Evolutionary conservation across 2,113 vertebrate species (phyloP), one percentile per base, ranked within the genome.

Genomic region (Stigmatopora argus): DNA sequence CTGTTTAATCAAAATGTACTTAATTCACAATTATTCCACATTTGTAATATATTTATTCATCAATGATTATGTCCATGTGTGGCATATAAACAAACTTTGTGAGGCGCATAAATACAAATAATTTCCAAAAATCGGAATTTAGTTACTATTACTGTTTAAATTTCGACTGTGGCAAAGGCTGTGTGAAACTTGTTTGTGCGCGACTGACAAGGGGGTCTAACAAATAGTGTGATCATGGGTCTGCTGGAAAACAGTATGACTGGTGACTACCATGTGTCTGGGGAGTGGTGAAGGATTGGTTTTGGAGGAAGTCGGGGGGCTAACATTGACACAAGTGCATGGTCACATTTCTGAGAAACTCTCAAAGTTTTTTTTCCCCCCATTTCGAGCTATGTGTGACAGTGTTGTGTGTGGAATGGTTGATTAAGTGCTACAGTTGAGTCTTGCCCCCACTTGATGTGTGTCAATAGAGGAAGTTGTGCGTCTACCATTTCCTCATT

Each of bases 391-490:
- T 88, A 86, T 84, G 78, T 69, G 13, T 57, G 44, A 82, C 73
- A 63, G 7, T 34, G 14, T 34, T 17, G 7, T 9, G 15, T 10
- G 8, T 9, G 11, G 3, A 21, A 4, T 19, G 12, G 23, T 38
- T 74, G 58, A 78, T 76, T 71, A 67, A 78, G 44, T 62, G 52
- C 69, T 71, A 72, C 71, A 56, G 74, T 81, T 78, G 45, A 84
- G 70, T 85, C 77, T 84, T 79, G 66, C 78, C 84, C 82, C 75
- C 79, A 78, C 79, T 84, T 60, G 66, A 78, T 79, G 78, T 88
- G 78, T 86, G 78, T 87, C 85, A 87, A 87, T 86, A 87, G 88
- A 89, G 89, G 89, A 90, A 90, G 89, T 89, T 69, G 31, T 80
- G 74, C 77, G 78, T 80, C 69, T 83, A 65, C 78, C 78, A 75